Evolutionary conservation across 2,113 vertebrate genomes (phyloP).

Genomic region (Bufo gargarizans): DNA sequence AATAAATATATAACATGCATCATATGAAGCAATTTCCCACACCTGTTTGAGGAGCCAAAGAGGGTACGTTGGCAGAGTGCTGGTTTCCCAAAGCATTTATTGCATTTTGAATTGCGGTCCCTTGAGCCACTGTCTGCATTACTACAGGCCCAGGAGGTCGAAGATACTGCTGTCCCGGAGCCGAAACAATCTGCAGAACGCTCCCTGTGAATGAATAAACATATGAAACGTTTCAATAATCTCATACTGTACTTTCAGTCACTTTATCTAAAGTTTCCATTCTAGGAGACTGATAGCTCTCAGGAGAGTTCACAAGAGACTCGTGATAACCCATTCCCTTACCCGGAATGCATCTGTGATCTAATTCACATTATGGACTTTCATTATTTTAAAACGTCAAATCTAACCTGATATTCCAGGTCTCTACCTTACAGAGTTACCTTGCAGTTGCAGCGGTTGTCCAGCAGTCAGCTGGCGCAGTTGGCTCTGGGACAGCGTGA

Average conservation of each 20-base stretch:
- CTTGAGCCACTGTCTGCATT: conserved; percentile 80
- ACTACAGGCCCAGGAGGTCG: conserved; percentile 83
- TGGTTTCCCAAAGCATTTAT: conserved; percentile 74
- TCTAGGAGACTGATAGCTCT: neutral
- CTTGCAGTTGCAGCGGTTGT: conserved; percentile 91
- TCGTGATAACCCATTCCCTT: neutral
- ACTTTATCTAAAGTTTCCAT: neutral
- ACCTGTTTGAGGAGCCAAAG: conserved; percentile 77
- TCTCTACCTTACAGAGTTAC: conserved; percentile 66
- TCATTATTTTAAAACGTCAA: neutral
- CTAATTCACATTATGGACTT: neutral
- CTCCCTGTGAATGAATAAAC: conserved; percentile 74
- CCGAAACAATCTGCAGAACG: conserved; percentile 90
- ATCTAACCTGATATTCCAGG: neutral
- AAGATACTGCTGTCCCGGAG: conserved; percentile 82
- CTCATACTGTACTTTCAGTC: neutral
- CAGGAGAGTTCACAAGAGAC: neutral
- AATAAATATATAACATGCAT: neutral
- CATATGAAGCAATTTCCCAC: conserved; percentile 3
- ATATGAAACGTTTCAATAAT: neutral
- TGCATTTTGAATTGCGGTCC: conserved; percentile 63
- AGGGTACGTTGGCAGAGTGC: conserved; percentile 67
- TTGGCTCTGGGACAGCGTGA: conserved; percentile 89
- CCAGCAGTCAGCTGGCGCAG: conserved; percentile 91
- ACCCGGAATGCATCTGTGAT: neutral